Base-by-base conservation (phyloP, 2,113 vertebrate species). In the Psettodes erumei region DNA sequence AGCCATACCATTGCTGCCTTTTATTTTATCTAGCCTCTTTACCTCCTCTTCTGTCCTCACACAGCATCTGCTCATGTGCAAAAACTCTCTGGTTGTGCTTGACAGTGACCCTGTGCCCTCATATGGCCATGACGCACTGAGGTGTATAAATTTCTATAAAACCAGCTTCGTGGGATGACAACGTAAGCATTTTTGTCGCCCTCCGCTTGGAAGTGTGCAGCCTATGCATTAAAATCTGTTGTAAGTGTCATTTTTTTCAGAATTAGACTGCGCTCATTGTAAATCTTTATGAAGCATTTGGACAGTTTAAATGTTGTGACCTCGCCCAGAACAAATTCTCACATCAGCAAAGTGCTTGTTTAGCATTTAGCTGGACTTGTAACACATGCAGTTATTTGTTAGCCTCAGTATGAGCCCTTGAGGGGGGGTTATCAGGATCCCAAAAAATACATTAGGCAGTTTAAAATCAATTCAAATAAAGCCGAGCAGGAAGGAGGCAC, bases 1-100 rank as follows among this genome's bases (percentile, higher is more conserved):
- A 50, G 72, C 53, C n/a, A 55, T 37, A 33, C 65, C 56, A 35
- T 74, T 64, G 70, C 71, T 77, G 54, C 27, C 76, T 75, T 71
- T 58, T 32, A 23, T 51, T 25, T 71, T 53, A 59, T 53, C 63
- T 62, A 67, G 10, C 25, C 63, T 5, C 56, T 45, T 10, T 32
- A 32, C 5, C 64, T 42, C 40, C 15, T 59, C 18, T 54, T 19
- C 42, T 27, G 55, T 71, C 71, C 47, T 76, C 37, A 60, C 9
- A 30, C 61, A 37, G 21, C 68, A 32, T 32, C 7, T 25, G 13
- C 45, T 53, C 21, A 25, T n/a, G n/a, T n/a, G n/a, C 28, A 18
- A 2, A 40, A 48, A 48, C 21, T 75, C 43, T 61, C 19, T 6
- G 3, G 48, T 15, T 32, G 38, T 45, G n/a, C 25, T 13, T 45